Evolutionary conservation across 1,140 invertebrate species (phyloP), one percentile per base, ranked within the genome.

Genomic region (Anagrus nilaparvatae): DNA sequence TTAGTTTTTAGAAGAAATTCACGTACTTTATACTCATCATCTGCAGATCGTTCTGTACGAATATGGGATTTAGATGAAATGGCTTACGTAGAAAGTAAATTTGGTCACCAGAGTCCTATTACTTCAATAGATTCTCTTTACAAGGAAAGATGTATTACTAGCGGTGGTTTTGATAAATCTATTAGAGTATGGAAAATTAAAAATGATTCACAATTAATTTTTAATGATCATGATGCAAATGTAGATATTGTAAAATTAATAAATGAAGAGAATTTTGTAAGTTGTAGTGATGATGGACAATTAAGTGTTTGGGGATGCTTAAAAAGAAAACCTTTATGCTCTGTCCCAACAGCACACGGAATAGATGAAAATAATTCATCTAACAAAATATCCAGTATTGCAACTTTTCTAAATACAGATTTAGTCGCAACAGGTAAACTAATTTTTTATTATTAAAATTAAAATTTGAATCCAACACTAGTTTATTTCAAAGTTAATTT

Each of bases 41-140:
- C 81, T 33, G 76, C 81, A 55, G 95, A 98, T 63, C 73, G 82
- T 50, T 82, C 84, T 21, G 82, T 96, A 0, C 86, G 84, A 71
- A 81, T 95, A 20, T 98, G 93, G 93, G 91, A 86, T 51, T 69
- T 97, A 16, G 87, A 91, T 72, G 92, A 97, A 58, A 89, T 94
- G 84, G 79, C 84, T 9, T 97, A 95, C 70, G 82, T 97, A 7
- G 94, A 98, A 73, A 91, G 89, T 42, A 69, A 97, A 71, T 93
- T 90, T 73, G 93, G 93, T 10, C 93, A 97, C 69, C 86, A 94
- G 61, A 81, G 79, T 52, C 67, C 70, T n/a, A 81, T 97, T 4
- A 89, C 86, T 6, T 78, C 78, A n/a, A 86, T 97, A 34, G 94
- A 97, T 70, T 80, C 85, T 3, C 59, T 91, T 29, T 73, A 76